phyloP scores from a whole-genome alignment of 2,888 invertebrate species.

The Drosophila pseudotakahashii region DNA sequence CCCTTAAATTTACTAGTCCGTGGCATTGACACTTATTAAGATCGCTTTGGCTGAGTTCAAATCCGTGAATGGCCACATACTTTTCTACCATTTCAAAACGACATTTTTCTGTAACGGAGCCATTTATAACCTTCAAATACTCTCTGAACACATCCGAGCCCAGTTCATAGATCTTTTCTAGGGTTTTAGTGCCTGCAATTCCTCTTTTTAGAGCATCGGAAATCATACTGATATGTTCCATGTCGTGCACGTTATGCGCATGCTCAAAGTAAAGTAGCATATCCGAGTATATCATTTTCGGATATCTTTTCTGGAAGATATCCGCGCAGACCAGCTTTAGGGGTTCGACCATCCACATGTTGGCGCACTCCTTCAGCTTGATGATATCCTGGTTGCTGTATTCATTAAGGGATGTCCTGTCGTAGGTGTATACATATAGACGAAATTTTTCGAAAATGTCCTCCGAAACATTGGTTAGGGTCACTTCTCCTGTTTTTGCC shows the following conservation, averaged over 20 bases:
- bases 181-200: not conserved
- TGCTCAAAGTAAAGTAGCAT: conserved; percentile 11
- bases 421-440: conserved; percentile 26
- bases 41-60: not conserved
- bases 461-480: conserved; percentile 8
- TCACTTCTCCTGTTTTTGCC: conserved; percentile 16
- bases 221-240: not conserved
- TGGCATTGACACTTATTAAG: not conserved
- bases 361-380: conserved; percentile 18
- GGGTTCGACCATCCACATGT: conserved; percentile 28
- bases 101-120: accelerated
- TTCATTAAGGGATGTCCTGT: accelerated
- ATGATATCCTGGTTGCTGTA: conserved; percentile 10
- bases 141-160: conserved; percentile 9
- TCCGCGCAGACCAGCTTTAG: not conserved
- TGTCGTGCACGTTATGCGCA: not conserved
- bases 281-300: not conserved
- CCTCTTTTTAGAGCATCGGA: not conserved
- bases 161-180: conserved; percentile 1
- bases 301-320: not conserved
- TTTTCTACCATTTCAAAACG: conserved; percentile 2
- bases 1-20: not conserved
- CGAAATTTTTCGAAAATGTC: conserved; percentile 36
- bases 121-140: not conserved
- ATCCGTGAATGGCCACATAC: conserved; percentile 17